Percentiles rank a stretch among this genome's conserved stretches.
Conservation (phyloP, 1,140 invertebrate species). For the Plectrocnemia conspersa region DNA sequence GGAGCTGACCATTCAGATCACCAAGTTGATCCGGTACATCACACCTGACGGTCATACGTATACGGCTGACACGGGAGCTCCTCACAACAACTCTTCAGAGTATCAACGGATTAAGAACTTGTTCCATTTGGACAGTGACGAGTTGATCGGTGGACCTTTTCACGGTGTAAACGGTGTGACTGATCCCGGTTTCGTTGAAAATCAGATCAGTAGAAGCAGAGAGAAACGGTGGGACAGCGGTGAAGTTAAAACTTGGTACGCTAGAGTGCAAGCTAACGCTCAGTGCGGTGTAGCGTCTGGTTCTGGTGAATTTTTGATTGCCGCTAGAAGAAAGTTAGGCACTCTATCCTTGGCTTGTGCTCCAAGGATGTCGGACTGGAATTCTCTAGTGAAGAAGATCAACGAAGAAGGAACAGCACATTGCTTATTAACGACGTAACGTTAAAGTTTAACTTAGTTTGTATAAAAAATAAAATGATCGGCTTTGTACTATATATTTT, state of each 20-base stretch:
- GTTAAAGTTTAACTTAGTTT: neutral
- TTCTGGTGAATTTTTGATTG: constrained; percentile 72
- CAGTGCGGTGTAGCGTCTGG: constrained; percentile 67
- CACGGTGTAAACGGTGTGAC: neutral
- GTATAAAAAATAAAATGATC: no score
- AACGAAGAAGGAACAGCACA: constrained; percentile 58
- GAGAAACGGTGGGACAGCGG: constrained; percentile 28
- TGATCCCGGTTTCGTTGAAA: constrained; percentile 36
- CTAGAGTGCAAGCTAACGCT: constrained; percentile 55
- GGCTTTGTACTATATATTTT: no score
- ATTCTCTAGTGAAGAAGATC: constrained; percentile 54
- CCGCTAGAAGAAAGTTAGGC: constrained; percentile 68
- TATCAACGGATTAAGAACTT: constrained; percentile 36
- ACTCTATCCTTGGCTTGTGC: constrained; percentile 67
- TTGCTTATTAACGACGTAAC: constrained; percentile 56
- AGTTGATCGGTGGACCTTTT: no score
- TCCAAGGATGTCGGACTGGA: constrained; percentile 66
- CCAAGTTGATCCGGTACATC: constrained; percentile 60
- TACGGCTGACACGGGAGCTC: constrained; percentile 36
- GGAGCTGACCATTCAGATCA: constrained; percentile 62
- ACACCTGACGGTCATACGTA: constrained; percentile 40
- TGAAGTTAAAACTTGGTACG: constrained; percentile 38
- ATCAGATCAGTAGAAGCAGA: constrained; percentile 42
- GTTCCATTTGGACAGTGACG: neutral
- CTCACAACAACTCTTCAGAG: constrained; percentile 37